Base-by-base conservation (phyloP, 1,140 invertebrate species). In the Halesus radiatus region DNA sequence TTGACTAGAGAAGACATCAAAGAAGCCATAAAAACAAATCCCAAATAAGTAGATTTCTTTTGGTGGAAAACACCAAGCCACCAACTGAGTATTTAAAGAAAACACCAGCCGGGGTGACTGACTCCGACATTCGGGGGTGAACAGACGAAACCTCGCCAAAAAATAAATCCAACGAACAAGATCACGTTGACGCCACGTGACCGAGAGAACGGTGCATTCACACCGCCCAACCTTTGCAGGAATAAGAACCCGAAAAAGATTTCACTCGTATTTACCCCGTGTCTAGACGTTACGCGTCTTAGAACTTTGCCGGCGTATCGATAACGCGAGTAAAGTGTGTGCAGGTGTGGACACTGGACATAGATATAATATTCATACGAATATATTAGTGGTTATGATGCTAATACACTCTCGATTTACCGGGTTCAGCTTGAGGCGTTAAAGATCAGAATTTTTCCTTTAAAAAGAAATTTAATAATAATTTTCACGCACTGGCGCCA, bases 161-260 rank as follows among this genome's bases (percentile, higher is more conserved):
- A n/a, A 60, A 56, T 73, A 52, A 56, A 56, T 22, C 16, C n/a
- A 56, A 53, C 45, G 70, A 52, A 56, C 45, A 29, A 60, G 66
- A 70, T 37, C 20, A 56, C 76, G 58, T 45, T 53, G 70, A 37
- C 53, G 45, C 58, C 58, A 60, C 32, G 76, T 64, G 58, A 64
- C 76, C 53, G 76, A 26, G 26, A 16, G 32, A 32, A 32, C 4
- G 32, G 32, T 32, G 45, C 53, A 54, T 20, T 54, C 58, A 23
- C 58, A n/a, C 22, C 58, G 10, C 58, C 58, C 22, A 64, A 18
- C 60, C 62, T n/a, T 26, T 6, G 62, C 5, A 7, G 62, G 29
- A 45, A 45, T 45, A 45, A 45, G 37, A 45, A 13, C 37, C 37
- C 37, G 37, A 45, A 45, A 45, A 29, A 22, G 26, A 22, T 10